These are phyloP conservation scores for Psix sp. DNA, from an alignment of 1,140 invertebrate genomes.

Conservation along the genomic window DNA sequence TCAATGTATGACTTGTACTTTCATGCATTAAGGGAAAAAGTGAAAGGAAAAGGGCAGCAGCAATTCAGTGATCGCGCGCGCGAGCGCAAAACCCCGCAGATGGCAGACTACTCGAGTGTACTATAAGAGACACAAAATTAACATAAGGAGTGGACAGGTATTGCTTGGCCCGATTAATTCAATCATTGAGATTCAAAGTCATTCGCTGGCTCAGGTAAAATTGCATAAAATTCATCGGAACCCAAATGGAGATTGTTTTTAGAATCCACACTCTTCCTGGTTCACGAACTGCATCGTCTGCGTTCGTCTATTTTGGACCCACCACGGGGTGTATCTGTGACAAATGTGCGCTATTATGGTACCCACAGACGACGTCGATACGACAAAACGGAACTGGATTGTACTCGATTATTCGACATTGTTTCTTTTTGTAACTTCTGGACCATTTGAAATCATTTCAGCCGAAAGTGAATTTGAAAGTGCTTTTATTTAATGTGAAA, in stretches of 20 bases:
- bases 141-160: conserved; percentile 26
- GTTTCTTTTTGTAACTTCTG: no score
- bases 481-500: no score
- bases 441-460: no score
- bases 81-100: no score
- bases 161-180: conserved; percentile 23
- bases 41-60: conserved; percentile 54
- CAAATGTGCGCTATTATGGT: conserved; percentile 35
- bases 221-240: conserved; percentile 24
- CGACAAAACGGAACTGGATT: conserved; percentile 1
- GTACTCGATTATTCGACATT: no score
- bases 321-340: conserved; percentile 18
- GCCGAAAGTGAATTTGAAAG: no score
- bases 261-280: conserved; percentile 32
- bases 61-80: conserved; percentile 19
- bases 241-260: conserved; percentile 10
- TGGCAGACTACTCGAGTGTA: conserved; percentile 12
- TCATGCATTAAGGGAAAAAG: conserved; percentile 48
- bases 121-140: conserved; percentile 29
- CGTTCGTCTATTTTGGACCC: conserved; percentile 37
- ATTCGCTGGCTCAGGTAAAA: no score
- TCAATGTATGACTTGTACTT: conserved; percentile 22
- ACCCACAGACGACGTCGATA: conserved; percentile 10
- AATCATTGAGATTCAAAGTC: no score
- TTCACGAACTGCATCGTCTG: conserved; percentile 26